Conservation (phyloP, 2,888 invertebrate genomes). For the Tetragonisca angustula region DNA sequence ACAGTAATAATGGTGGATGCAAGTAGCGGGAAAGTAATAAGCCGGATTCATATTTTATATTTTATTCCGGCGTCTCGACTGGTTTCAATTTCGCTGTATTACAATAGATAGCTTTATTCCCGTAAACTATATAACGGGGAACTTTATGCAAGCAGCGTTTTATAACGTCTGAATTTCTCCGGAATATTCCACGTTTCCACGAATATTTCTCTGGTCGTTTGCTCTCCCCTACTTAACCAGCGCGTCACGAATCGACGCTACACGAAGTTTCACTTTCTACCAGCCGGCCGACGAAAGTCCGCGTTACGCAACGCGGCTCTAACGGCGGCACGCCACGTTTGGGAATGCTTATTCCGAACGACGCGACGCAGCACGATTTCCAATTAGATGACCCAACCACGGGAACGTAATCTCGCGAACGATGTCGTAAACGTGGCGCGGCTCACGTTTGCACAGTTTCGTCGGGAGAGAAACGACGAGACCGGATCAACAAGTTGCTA, state of each 20-base stretch:
- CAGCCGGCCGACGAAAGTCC: neutral
- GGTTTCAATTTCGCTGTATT: slow-evolving; percentile 51
- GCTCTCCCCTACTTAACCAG: slow-evolving; percentile 11
- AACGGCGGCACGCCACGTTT: slow-evolving; percentile 18
- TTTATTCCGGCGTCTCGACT: slow-evolving; percentile 49
- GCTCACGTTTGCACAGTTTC: slow-evolving; percentile 38
- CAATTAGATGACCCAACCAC: neutral
- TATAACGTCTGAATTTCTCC: slow-evolving; percentile 18
- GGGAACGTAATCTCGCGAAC: neutral
- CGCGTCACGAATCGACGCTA: neutral
- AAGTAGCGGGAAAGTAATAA: slow-evolving; percentile 60
- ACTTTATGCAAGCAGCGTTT: slow-evolving; percentile 28
- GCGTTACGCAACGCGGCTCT: slow-evolving; percentile 32
- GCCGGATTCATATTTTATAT: slow-evolving; percentile 59
- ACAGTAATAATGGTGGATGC: slow-evolving; percentile 49
- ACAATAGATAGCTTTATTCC: slow-evolving; percentile 45
- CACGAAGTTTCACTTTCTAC: slow-evolving; percentile 42
- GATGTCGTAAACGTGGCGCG: neutral
- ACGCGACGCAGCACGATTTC: slow-evolving; percentile 1
- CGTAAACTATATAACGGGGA: slow-evolving; percentile 35
- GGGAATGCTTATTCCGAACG: slow-evolving; percentile 1
- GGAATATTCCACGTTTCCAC: neutral
- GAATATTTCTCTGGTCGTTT: neutral
- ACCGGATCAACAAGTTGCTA: slow-evolving; percentile 69
- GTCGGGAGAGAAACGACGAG: slow-evolving; percentile 60